Evolutionary conservation across 2,888 invertebrate genomes (phyloP), one percentile per base, ranked within the genome.

Genomic region (Strigamia transsilvanica): DNA sequence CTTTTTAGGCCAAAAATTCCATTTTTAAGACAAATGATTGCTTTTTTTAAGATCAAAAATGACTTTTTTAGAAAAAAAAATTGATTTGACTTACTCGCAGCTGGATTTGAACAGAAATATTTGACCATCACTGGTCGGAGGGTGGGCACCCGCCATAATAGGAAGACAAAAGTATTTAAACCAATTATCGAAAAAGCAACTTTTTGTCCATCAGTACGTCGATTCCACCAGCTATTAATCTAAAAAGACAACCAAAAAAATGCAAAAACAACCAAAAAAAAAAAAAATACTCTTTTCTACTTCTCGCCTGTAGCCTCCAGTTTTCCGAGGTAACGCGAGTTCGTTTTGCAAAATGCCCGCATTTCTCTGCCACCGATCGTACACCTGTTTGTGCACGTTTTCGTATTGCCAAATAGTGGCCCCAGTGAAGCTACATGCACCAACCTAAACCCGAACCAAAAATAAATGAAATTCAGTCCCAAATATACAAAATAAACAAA

Each of bases 351-450:
- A 41, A 56, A 46, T 18, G 15, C 38, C 34, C 42, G 42, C 32
- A 27, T 38, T 61, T 56, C 82, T 56, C 18, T 82, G 32, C 79
- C 18, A 61, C 12, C 23, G 38, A 42, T n/a, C 21, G 42, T 23
- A 77, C 51, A 78, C 84, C 21, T 82, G 82, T 80, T 81, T 84
- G 82, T 90, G 86, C 84, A 90, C 87, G 82, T 88, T 91, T 89
- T 97, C 97, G 90, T 97, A 97, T 88, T 97, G 94, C 94, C 94
- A 94, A 84, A 97, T 92, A 21, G 94, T 91, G 85, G 94, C 94
- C 21, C 93, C 93, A 34, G 91, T 90, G 86, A 95, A 91, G 86
- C 93, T 93, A 21, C 91, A 90, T 78, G 93, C 88, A 86, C 91
- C 90, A 85, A 94, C 92, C 94, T 93, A 85, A 73, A 21, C 85